Evolutionary conservation across 2,888 invertebrate species (phyloP), one percentile per base, ranked within the genome.

Genomic region (Stegana nigrithorax): DNA sequence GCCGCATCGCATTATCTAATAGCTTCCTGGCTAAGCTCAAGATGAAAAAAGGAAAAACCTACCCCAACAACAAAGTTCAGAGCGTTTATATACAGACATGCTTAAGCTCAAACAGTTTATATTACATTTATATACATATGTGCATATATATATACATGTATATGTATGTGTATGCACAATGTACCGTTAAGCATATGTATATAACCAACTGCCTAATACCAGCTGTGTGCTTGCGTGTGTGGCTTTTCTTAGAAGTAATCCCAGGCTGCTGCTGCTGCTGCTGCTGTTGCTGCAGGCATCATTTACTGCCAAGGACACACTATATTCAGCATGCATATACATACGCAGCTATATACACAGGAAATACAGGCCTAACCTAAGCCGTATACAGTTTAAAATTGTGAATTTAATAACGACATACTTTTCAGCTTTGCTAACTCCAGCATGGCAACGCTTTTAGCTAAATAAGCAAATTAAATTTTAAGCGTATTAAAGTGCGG

Each of bases 1-100:
- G n/a, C n/a, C n/a, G n/a, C n/a, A n/a, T n/a, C n/a, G n/a, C 68
- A 72, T 72, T 78, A 73, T 75, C 78, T 75, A 78, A 75, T 67
- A 69, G 73, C 75, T 67, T 74, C 66, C 68, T 72, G 73, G 67
- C 67, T 72, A 64, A 66, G 70, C 63, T 70, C 36, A 45, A 53
- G 25, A 45, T 26, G n/a, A 14, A 39, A 36, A 58, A 62, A 59
- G 58, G 58, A 65, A 67, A 69, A 75, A 69, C 80, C 78, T 78
- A 80, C 78, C 78, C 74, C 78, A 78, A 78, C 78, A 78, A 71
- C 71, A 71, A 70, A 71, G 59, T 36, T 42, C 68, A 73, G 63
- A 55, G 64, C 66, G 63, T 67, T 59, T 60, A 21, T 60, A 27
- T 60, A 73, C 73, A 63, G 36, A 47, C 26, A 53, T 60, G 50